Conservation (phyloP, 1,140 invertebrate species). For the Hylyphantes graminicola region DNA sequence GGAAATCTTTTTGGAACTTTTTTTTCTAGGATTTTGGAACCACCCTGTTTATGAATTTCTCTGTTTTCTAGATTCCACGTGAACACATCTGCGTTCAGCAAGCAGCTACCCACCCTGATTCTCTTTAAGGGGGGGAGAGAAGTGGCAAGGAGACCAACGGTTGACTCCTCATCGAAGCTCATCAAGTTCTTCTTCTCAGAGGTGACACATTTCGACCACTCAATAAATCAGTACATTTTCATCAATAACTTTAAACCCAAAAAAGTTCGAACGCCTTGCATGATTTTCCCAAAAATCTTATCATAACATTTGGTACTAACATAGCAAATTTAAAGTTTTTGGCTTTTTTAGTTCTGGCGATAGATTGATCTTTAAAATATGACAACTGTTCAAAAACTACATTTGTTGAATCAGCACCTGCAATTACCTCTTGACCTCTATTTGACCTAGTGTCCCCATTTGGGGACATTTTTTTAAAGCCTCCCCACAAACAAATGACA, state of each 20-base stretch:
- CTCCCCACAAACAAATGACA: too few species aligned
- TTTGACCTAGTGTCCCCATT: too few species aligned
- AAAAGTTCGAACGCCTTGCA: background rate
- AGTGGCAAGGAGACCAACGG: conserved; percentile 80
- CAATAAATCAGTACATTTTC: background rate
- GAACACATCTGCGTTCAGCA: conserved; percentile 88
- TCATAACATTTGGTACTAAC: background rate
- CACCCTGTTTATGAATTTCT: too few species aligned
- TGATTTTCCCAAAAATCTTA: background rate
- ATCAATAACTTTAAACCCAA: background rate
- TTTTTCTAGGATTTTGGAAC: too few species aligned
- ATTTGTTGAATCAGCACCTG: too few species aligned
- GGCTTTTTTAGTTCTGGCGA: too few species aligned
- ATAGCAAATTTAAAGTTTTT: background rate
- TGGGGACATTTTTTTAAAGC: too few species aligned
- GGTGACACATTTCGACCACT: conserved; percentile 66
- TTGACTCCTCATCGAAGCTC: conserved; percentile 80
- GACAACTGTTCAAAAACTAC: too few species aligned
- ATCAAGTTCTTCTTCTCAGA: conserved; percentile 82
- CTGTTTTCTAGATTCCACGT: conserved; percentile 73
- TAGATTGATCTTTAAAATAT: too few species aligned
- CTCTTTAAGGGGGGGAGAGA: conserved; percentile 91
- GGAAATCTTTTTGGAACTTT: too few species aligned
- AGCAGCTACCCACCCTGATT: conserved; percentile 92
- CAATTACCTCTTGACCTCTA: too few species aligned